phyloP scores from a whole-genome alignment of 2,113 vertebrate genomes.

The Lontra canadensis region DNA sequence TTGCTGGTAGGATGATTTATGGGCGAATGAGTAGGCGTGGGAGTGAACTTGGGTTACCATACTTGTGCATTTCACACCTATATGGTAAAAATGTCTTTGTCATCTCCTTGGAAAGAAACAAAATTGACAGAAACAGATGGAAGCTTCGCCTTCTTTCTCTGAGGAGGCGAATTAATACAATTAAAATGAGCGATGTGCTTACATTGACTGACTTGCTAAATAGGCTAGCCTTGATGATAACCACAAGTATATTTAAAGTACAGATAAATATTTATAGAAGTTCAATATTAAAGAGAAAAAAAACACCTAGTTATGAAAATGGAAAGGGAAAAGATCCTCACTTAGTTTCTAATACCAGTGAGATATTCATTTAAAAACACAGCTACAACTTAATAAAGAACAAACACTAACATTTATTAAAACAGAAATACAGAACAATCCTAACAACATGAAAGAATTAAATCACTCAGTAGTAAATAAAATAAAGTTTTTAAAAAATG shows the following conservation, averaged over 20 bases:
- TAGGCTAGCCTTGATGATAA: constrained; percentile 23
- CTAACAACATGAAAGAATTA: background rate
- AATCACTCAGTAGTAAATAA: background rate
- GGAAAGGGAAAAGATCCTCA: background rate
- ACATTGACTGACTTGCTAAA: constrained; percentile 49
- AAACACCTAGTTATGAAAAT: background rate
- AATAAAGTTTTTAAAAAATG: background rate
- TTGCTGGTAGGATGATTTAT: background rate
- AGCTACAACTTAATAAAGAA: constrained; percentile 12
- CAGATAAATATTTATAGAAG: constrained; percentile 48
- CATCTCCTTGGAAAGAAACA: constrained; percentile 45
- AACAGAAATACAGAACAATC: background rate
- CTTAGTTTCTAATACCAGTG: background rate
- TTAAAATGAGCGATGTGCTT: constrained; percentile 58
- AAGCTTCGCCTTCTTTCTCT: constrained; percentile 44
- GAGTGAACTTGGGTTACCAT: constrained; percentile 8
- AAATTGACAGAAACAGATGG: constrained; percentile 66
- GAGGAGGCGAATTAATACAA: constrained; percentile 58
- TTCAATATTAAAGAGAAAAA: background rate
- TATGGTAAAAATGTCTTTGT: constrained; percentile 53
- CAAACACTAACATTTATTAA: constrained; percentile 30
- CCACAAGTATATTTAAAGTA: constrained; percentile 44
- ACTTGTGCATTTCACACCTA: constrained; percentile 52
- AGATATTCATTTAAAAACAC: constrained; percentile 26
- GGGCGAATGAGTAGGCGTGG: background rate